Evolutionary conservation across 2,888 invertebrate species (phyloP), one percentile per base, ranked within the genome.

Genomic region (Tinea pellionella): DNA sequence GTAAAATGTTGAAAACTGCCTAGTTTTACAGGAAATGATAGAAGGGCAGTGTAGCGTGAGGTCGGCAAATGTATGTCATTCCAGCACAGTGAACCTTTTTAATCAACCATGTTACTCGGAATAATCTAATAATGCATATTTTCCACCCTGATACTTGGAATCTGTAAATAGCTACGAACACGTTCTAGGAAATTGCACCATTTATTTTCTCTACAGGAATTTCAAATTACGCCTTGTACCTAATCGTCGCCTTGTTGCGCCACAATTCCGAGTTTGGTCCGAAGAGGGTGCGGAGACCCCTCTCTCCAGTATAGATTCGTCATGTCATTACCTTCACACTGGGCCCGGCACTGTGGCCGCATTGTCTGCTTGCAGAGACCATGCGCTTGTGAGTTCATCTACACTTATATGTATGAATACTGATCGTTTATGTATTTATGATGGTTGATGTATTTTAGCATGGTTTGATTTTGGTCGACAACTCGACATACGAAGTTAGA

Each of bases 401-500:
- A 41, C 24, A 41, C 8, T 41, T 41, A 13, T 41, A 6, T 3
- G 24, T 24, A 24, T 24, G 6, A 24, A n/a, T n/a, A 42, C 2
- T 42, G 4, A 37, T 37, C 12, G 12, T 7, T 42, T 13, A 13
- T 42, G 15, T 42, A 13, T 7, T 15, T 42, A 3, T 7, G 15
- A 4, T 42, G n/a, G n/a, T 4, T 42, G 13, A 13, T 42, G 7
- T 24, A 24, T 70, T 74, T 62, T 80, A 93, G 92, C 90, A 90
- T 65, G 93, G 93, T 13, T 77, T 93, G 61, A 88, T 94, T 59
- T 89, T 93, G 63, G 77, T 91, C 59, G 89, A 91, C 63, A 91
- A 93, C 68, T 84, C 89, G 0, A 92, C 92, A 0, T 88, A 92
- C 63, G 93, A 93, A 78, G 91, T 94, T 60, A 90, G 90, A 16